Base-by-base conservation (phyloP, 2,888 invertebrate species). In the Unio delphinus region DNA sequence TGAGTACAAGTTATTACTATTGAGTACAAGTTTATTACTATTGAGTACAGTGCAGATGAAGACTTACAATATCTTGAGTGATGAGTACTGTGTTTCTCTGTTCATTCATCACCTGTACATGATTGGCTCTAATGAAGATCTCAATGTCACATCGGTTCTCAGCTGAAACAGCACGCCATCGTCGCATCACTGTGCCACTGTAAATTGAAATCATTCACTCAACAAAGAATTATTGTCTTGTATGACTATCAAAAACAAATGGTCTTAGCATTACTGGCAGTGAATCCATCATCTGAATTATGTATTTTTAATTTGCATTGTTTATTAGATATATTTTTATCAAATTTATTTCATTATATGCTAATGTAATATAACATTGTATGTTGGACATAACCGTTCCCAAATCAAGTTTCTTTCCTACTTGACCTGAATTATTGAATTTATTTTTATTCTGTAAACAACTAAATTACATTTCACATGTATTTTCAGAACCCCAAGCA, bases 161-260 rank as follows among this genome's bases (percentile, higher is more conserved):
- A 23, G 89, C 89, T 3, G 87, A 86, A 54, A 93, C 89, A 0
- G 93, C 92, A 57, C 92, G 92, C 95, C 95, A 96, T 70, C 95
- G 92, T 66, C 94, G 92, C 82, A 94, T 92, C 1, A 96, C 92
- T 76, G 93, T 92, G 0, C 96, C 96, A 91, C 96, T 96, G 87
- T 64, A 88, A 87, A 71, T 66, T 20, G 55, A 64, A 71, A 30
- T 55, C 58, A n/a, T 26, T 23, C 26, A 45, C n/a, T 11, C 7
- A 30, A 15, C 4, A 30, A 18, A 23, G 57, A 26, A 59, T 59
- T 26, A 3, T 20, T 64, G 23, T n/a, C 30, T 18, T 55, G 17
- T 64, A 20, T 64, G 11, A n/a, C 23, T 30, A 18, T 23, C 15
- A 26, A 55, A 8, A 23, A 55, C 11, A 15, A 1, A n/a, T 55